Evolutionary conservation across 2,113 vertebrate species (phyloP).

Genomic region (Callorhinus ursinus): DNA sequence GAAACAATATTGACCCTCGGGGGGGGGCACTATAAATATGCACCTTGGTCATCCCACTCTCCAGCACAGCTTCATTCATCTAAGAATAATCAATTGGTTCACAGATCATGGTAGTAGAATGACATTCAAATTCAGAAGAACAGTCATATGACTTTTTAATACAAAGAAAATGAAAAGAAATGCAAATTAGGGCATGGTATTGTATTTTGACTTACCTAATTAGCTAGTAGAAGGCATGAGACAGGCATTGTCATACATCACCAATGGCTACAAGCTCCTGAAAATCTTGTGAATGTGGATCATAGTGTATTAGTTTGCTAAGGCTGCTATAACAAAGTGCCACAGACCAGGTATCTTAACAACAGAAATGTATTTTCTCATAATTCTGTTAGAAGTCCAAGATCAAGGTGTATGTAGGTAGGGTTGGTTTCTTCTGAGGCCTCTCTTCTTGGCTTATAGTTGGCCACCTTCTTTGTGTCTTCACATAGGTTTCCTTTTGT

Average conservation of each 20-base stretch:
- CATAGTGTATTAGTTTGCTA: not conserved
- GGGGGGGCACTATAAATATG: not conserved
- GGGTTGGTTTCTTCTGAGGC: not conserved
- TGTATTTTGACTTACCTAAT: slow-evolving; percentile 35
- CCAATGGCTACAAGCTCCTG: not conserved
- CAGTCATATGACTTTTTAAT: not conserved
- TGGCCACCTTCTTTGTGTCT: not conserved
- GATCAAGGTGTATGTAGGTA: not conserved
- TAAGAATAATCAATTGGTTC: not conserved
- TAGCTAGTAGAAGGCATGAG: not conserved
- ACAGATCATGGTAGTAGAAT: not conserved
- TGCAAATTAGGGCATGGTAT: not conserved
- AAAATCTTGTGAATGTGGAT: not conserved
- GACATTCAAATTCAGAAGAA: slow-evolving; percentile 16
- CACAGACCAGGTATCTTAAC: not conserved
- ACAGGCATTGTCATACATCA: not conserved
- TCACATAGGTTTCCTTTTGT: not conserved
- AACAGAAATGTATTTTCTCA: not conserved
- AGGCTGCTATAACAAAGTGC: not conserved
- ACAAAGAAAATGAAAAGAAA: slow-evolving; percentile 41
- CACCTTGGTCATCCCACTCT: not conserved
- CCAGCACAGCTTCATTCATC: not conserved
- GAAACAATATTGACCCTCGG: not conserved
- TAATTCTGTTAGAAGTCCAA: not conserved
- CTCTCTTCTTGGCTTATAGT: not conserved